Evolutionary conservation across 2,113 vertebrate species (phyloP), one percentile per base, ranked within the genome.

Genomic region (Centrocercus urophasianus): DNA sequence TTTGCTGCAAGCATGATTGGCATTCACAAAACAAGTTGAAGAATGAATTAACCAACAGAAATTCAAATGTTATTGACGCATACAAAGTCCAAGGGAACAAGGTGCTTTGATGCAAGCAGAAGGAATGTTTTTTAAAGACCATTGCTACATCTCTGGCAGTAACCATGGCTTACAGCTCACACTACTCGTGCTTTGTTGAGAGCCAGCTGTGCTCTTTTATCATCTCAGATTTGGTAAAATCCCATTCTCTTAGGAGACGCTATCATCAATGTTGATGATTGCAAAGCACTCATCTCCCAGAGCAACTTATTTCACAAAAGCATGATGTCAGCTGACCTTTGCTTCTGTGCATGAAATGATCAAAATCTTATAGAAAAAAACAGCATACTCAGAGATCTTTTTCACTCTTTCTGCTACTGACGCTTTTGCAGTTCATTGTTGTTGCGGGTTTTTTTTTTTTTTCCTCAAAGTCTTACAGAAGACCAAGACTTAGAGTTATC

Each of bases 271-370:
- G 54, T 73, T 76, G 45, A 75, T 40, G 18, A n/a, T 2, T 93
- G 25, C 43, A 86, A 82, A 94, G 32, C 19, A 82, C 6, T 83
- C 19, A 16, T 11, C 48, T 28, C n/a, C 25, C 36, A 80, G 21
- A 73, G n/a, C 20, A 57, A 89, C 83, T 88, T 88, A n/a, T 50
- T 83, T 90, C 69, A 52, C 61, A 83, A 77, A 86, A 88, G 42
- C 76, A 81, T 34, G 19, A 22, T 34, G 24, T 48, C 45, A 71
- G 36, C 24, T 59, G 60, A 83, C 76, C 71, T 83, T 83, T 30
- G 47, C 14, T 78, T 71, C 61, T 90, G 6, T 76, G 70, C 38
- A 59, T 14, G 5, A 83, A 89, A 83, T 57, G 12, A 50, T 57
- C 13, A 40, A 77, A 85, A 66, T 65, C 52, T 76, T 20, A 36